Conservation (phyloP, 2,888 invertebrate species). For the Trachelus stipa region DNA sequence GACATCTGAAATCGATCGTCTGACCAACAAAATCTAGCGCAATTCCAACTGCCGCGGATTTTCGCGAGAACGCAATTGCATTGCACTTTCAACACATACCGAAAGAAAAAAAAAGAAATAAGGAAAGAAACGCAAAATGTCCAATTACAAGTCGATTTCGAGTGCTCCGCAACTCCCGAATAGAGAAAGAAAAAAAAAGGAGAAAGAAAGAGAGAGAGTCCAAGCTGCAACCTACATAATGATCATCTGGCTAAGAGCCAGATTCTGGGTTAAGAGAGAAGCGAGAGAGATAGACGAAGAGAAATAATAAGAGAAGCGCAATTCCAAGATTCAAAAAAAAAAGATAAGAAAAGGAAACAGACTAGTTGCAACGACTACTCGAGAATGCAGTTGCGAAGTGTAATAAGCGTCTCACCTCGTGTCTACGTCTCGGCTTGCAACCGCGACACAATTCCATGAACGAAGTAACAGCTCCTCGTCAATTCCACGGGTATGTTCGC, state of each 20-base stretch:
- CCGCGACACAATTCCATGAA: not conserved
- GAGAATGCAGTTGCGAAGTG: not conserved
- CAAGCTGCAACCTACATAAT: conserved; percentile 22
- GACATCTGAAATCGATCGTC: not conserved
- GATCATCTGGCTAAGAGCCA: conserved; percentile 34
- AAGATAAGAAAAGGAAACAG: not conserved
- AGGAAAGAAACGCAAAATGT: conserved; percentile 22
- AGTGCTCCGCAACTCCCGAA: not conserved
- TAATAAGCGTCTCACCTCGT: not conserved
- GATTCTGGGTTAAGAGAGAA: conserved; percentile 12
- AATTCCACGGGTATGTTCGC: not conserved
- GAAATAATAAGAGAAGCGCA: not conserved
- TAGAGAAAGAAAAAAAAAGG: not conserved
- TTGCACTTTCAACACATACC: not conserved
- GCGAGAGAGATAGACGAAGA: not conserved
- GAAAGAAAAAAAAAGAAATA: conserved; percentile 11
- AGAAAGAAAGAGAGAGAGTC: not conserved
- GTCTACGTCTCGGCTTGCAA: not conserved
- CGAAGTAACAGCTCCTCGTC: not conserved
- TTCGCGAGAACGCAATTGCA: not conserved
- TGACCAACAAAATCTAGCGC: not conserved
- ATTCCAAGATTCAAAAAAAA: not conserved
- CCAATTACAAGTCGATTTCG: conserved; percentile 34
- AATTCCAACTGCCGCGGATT: not conserved
- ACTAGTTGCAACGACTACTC: not conserved